A percentile compares a stretch with the other conserved stretches of the same genome.
phyloP scores from a whole-genome alignment of 2,113 vertebrate species.

The Perca fluviatilis region DNA sequence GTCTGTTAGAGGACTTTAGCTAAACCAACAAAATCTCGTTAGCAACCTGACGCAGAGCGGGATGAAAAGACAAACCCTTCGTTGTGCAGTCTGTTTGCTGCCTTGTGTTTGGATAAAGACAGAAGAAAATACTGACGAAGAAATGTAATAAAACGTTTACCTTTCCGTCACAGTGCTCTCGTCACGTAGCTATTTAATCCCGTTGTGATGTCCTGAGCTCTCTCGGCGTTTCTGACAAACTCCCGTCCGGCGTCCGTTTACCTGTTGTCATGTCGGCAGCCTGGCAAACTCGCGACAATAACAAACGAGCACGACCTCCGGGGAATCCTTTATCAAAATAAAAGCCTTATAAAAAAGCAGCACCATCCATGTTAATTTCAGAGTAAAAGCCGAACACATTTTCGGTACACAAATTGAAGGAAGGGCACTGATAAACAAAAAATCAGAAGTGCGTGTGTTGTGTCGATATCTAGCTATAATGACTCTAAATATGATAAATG shows the following conservation, averaged over 20 bases:
- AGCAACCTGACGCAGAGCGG: neutral
- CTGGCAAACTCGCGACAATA: neutral
- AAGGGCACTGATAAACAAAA: too few species aligned
- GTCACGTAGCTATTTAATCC: accelerated
- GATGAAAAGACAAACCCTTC: neutral
- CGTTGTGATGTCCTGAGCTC: neutral
- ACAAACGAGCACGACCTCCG: neutral
- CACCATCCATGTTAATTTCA: neutral
- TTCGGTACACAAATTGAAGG: too few species aligned
- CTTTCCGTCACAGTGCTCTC: conserved; percentile 3
- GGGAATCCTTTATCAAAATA: conserved; percentile 8
- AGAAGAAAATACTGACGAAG: neutral
- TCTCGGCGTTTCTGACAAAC: neutral
- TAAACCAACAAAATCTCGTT: neutral
- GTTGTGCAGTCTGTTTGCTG: neutral
- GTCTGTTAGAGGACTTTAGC: neutral
- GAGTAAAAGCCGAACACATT: conserved; percentile 17
- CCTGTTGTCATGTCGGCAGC: conserved; percentile 34
- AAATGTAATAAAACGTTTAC: neutral
- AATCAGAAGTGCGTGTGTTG: too few species aligned
- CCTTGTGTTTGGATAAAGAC: accelerated
- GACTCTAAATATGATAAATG: too few species aligned
- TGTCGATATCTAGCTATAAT: too few species aligned
- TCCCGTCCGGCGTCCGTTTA: conserved; percentile 16
- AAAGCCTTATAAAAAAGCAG: neutral